Percentiles rank a stretch among this genome's conserved stretches.
Evolutionary conservation across 2,888 invertebrate genomes (phyloP).

Genomic region (Ectemnius cavifrons): DNA sequence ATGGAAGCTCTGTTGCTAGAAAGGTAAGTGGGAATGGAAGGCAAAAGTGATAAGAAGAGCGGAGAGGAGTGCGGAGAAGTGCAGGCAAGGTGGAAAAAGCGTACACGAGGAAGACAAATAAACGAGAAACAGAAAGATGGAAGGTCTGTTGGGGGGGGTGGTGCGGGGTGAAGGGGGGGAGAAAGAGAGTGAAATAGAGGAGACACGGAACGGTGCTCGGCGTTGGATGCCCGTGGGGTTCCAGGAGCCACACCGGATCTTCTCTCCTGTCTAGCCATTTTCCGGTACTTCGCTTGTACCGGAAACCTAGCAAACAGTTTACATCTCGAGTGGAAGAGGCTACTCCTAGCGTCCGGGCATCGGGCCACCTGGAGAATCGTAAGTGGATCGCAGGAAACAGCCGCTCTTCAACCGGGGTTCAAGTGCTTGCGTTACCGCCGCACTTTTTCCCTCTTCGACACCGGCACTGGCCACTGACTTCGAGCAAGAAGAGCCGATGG

Average conservation of each 20-base stretch:
- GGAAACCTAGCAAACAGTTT: conserved; percentile 71
- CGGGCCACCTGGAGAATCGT: conserved; percentile 14
- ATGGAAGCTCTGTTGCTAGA: too few relatives aligned
- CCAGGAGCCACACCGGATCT: conserved; percentile 21
- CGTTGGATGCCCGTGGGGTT: conserved; percentile 23
- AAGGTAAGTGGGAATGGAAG: too few relatives aligned
- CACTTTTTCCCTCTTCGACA: conserved; percentile 8
- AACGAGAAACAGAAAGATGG: background rate
- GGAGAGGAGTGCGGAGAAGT: too few relatives aligned
- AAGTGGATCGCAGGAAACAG: conserved; percentile 31
- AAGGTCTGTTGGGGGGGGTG: background rate
- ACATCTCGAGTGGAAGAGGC: conserved; percentile 57
- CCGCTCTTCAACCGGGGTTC: conserved; percentile 11
- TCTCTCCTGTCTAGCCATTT: conserved; percentile 60
- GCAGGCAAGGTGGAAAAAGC: too few relatives aligned
- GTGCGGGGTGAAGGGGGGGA: background rate
- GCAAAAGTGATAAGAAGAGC: too few relatives aligned
- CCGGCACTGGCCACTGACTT: background rate
- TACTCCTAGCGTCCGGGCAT: conserved; percentile 9
- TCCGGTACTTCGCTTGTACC: conserved; percentile 56
- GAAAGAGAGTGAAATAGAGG: conserved; percentile 22
- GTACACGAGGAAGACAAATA: background rate
- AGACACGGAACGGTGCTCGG: background rate
- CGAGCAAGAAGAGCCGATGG: background rate
- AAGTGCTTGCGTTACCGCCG: background rate